phyloP scores from a whole-genome alignment of 2,113 vertebrate species.

The Enhydra lutris region DNA sequence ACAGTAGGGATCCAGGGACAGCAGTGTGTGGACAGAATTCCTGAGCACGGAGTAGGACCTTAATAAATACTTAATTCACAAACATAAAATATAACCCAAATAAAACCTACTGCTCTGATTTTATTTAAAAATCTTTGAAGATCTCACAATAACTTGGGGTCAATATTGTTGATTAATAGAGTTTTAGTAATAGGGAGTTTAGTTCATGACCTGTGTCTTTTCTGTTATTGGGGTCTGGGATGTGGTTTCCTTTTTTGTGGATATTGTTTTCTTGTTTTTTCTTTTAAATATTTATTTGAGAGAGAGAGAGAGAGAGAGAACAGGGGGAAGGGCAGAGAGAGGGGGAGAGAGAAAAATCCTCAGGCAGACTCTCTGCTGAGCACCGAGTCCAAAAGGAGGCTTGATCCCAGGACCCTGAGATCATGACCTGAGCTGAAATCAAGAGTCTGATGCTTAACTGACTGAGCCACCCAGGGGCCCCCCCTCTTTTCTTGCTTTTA shows the following conservation, averaged over 20 bases:
- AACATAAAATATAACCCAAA: background rate
- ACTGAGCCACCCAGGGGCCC: too few species aligned
- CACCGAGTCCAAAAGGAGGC: too few species aligned
- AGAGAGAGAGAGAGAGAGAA: too few species aligned
- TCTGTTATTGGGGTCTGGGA: background rate
- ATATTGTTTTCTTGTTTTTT: too few species aligned
- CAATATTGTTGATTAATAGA: background rate
- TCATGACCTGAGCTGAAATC: too few species aligned
- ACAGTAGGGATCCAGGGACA: too few species aligned
- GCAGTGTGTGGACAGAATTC: rapidly evolving
- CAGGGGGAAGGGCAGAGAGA: too few species aligned
- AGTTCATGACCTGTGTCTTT: background rate
- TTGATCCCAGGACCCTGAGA: too few species aligned
- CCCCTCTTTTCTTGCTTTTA: background rate
- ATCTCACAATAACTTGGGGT: background rate
- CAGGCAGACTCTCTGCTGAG: too few species aligned
- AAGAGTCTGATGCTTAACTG: too few species aligned
- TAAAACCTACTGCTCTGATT: background rate
- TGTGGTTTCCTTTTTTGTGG: background rate
- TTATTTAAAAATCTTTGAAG: background rate
- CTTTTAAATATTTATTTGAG: too few species aligned
- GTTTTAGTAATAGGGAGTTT: background rate
- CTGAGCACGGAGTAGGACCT: background rate
- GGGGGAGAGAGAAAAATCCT: too few species aligned
- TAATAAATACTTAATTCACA: background rate